These are phyloP conservation scores for Poecile atricapillus DNA, from an alignment of 2,113 vertebrate genomes.

Conservation along the genomic window DNA sequence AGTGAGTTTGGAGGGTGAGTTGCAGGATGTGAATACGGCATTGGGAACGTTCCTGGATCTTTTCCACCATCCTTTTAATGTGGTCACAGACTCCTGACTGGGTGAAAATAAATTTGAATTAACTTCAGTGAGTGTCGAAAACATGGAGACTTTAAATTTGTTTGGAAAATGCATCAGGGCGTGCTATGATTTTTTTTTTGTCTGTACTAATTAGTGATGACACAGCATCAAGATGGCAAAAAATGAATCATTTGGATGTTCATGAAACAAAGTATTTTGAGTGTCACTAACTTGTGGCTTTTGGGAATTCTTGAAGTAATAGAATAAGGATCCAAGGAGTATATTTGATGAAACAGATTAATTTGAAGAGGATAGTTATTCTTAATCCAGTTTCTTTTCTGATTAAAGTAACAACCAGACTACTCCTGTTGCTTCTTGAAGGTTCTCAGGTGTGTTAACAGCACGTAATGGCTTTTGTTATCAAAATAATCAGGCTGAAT, in stretches of 20 bases:
- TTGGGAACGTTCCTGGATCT: slow-evolving; percentile 25
- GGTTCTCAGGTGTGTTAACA: background rate
- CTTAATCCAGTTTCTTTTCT: background rate
- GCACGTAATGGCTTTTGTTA: background rate
- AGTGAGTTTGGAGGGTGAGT: background rate
- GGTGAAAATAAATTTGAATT: slow-evolving; percentile 49
- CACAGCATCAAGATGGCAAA: slow-evolving; percentile 48
- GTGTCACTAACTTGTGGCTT: slow-evolving; percentile 32
- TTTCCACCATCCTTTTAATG: slow-evolving; percentile 42
- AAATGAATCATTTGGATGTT: slow-evolving; percentile 43
- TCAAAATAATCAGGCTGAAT: background rate
- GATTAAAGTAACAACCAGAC: background rate
- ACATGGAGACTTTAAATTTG: slow-evolving; percentile 27
- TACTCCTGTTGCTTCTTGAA: background rate
- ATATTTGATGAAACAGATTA: slow-evolving; percentile 16
- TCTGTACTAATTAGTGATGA: slow-evolving; percentile 44
- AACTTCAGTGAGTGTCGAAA: slow-evolving; percentile 51
- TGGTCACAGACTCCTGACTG: slow-evolving; percentile 50
- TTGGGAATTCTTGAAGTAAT: slow-evolving; percentile 6
- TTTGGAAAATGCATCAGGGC: slow-evolving; percentile 36
- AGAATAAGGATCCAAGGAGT: background rate
- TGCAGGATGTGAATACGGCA: slow-evolving; percentile 36
- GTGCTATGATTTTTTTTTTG: slow-evolving; percentile 5
- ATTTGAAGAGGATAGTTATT: background rate
- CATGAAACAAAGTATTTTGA: background rate